Evolutionary conservation across 64 coral and sea anemone species (phyloP).

Genomic region (Stylophora pistillata): DNA sequence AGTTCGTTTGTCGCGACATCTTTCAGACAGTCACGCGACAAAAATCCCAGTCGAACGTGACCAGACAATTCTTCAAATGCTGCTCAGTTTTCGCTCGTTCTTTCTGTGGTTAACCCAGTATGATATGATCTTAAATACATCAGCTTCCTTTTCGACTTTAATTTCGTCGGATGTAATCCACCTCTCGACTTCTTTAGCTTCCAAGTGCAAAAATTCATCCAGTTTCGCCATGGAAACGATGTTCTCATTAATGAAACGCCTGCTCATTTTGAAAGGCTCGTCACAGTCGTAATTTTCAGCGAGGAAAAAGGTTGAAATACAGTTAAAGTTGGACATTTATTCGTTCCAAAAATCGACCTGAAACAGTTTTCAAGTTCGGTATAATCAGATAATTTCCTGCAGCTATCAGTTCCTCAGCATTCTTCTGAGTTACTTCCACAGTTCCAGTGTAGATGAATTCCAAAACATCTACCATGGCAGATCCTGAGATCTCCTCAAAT

Average conservation of each 20-base stretch:
- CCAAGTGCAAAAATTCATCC: conserved; percentile 14
- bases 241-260: background rate
- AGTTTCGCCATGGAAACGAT: background rate
- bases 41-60: background rate
- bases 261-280: no score
- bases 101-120: no score
- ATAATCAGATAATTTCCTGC: conserved; percentile 7
- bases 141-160: background rate
- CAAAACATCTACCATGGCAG: background rate
- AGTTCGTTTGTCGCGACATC: conserved; percentile 13
- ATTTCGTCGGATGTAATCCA: conserved; percentile 6
- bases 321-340: background rate
- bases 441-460: no score
- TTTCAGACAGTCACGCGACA: background rate
- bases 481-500: background rate
- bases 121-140: no score
- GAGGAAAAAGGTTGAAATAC: background rate
- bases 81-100: no score
- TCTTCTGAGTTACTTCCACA: background rate
- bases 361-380: background rate
- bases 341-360: background rate
- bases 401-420: background rate
- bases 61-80: background rate
- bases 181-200: background rate
- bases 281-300: conserved; percentile 26